Evolutionary conservation across 2,888 invertebrate species (phyloP), one percentile per base, ranked within the genome.

Genomic region (Thereva nobilitata): DNA sequence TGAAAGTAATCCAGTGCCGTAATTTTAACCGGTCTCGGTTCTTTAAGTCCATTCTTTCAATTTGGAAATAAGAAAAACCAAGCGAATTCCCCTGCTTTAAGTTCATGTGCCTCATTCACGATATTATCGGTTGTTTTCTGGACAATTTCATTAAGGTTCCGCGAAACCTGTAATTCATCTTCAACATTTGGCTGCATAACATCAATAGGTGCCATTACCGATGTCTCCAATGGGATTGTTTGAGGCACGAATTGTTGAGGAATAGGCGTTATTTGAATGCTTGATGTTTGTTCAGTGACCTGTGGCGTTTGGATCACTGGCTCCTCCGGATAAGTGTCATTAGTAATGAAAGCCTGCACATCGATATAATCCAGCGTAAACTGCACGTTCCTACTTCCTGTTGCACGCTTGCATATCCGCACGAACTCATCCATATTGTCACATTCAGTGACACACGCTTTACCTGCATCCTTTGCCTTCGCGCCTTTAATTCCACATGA

Each of bases 1-100:
- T n/a, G n/a, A n/a, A n/a, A n/a, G n/a, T n/a, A n/a, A n/a, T n/a
- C n/a, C n/a, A n/a, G n/a, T n/a, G n/a, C n/a, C n/a, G n/a, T n/a
- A n/a, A n/a, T n/a, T n/a, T n/a, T n/a, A n/a, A n/a, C n/a, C n/a
- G n/a, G n/a, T n/a, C n/a, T n/a, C n/a, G n/a, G n/a, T n/a, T n/a
- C n/a, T n/a, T n/a, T n/a, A n/a, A n/a, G n/a, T n/a, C n/a, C n/a
- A n/a, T n/a, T n/a, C n/a, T n/a, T n/a, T n/a, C n/a, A n/a, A n/a
- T n/a, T n/a, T n/a, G n/a, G n/a, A n/a, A n/a, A n/a, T n/a, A n/a
- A n/a, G n/a, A n/a, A n/a, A n/a, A n/a, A n/a, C 73, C 75, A 75
- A 0, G 72, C 67, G 42, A 74, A 74, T 68, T 74, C 74, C 70
- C 75, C 76, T 69, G 73, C 72, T 70, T 71, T 73, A 49, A 53